phyloP scores from a whole-genome alignment of 2,113 vertebrate genomes.

The Ophiodon elongatus region DNA sequence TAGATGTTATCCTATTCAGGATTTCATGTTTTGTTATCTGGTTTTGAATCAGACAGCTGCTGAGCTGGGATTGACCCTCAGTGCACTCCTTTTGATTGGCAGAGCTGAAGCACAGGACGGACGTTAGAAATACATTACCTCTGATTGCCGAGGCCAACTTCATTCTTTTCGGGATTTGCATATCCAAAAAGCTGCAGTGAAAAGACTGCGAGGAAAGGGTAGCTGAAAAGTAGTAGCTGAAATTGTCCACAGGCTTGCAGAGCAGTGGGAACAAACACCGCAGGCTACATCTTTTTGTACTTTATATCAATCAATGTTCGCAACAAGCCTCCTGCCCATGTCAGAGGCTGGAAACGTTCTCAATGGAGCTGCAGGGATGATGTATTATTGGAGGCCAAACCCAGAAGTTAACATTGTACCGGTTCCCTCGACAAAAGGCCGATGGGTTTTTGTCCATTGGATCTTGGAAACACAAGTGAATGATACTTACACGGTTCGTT shows the following conservation, averaged over 20 bases:
- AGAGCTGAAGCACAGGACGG: not conserved
- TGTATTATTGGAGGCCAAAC: no score
- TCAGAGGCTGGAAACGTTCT: not conserved
- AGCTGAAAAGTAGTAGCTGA: not conserved
- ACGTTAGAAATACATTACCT: not conserved
- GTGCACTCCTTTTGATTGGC: conserved; percentile 5
- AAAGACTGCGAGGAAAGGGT: not conserved
- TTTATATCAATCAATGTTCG: conserved; percentile 9
- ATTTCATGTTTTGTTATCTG: not conserved
- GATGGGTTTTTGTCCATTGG: not conserved
- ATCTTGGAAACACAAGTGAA: no score
- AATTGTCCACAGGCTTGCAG: not conserved
- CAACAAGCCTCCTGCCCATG: not conserved
- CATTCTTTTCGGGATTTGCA: not conserved
- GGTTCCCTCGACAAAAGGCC: not conserved
- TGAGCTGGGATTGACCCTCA: conserved; percentile 9
- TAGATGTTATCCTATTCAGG: not conserved
- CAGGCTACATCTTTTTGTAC: not conserved
- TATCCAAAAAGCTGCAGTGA: not conserved
- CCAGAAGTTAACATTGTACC: not conserved
- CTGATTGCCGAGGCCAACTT: not conserved
- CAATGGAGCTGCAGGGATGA: not conserved
- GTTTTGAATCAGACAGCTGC: not conserved
- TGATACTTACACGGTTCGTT: no score
- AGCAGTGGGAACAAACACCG: not conserved